Conservation (phyloP, 2,888 invertebrate genomes). For the Himalopsyche anomala region DNA sequence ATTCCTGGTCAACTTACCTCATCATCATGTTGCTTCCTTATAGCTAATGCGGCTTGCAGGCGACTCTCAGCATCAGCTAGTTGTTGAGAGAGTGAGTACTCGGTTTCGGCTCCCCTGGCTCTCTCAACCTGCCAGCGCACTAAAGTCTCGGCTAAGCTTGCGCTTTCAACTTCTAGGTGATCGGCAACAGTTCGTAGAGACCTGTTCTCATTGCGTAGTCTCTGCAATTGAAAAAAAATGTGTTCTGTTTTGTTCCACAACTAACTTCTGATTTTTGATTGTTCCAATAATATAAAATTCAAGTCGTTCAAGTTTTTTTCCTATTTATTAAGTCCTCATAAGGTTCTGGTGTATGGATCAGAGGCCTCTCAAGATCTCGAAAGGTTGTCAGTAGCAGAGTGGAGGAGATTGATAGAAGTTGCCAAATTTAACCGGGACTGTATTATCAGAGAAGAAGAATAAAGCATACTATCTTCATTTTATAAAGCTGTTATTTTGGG, state of each 20-base stretch:
- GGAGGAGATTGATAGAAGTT: no score
- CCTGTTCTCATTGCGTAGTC: conserved; percentile 95
- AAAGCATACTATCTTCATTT: no score
- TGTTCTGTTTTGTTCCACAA: no score
- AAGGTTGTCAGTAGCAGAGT: no score
- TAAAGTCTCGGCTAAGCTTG: conserved; percentile 93
- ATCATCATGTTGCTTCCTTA: conserved; percentile 56
- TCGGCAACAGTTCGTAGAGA: conserved; percentile 96
- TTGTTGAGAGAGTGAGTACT: conserved; percentile 89
- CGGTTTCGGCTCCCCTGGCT: conserved; percentile 96
- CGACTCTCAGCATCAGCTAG: conserved; percentile 71
- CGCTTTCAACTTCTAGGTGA: conserved; percentile 95
- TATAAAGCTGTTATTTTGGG: background rate
- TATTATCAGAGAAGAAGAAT: no score
- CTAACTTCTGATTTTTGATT: no score
- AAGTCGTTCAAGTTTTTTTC: no score
- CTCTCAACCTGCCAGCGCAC: conserved; percentile 95
- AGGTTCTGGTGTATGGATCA: no score
- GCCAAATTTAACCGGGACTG: no score
- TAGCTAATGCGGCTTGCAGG: conserved; percentile 51
- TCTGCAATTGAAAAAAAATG: conserved; percentile 69
- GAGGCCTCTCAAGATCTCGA: no score
- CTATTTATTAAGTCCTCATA: no score
- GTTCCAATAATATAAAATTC: no score
- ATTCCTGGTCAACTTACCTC: conserved; percentile 44